Evolutionary conservation across 2,113 vertebrate species (phyloP), one percentile per base, ranked within the genome.

Genomic region (Toxotes jaculatrix): DNA sequence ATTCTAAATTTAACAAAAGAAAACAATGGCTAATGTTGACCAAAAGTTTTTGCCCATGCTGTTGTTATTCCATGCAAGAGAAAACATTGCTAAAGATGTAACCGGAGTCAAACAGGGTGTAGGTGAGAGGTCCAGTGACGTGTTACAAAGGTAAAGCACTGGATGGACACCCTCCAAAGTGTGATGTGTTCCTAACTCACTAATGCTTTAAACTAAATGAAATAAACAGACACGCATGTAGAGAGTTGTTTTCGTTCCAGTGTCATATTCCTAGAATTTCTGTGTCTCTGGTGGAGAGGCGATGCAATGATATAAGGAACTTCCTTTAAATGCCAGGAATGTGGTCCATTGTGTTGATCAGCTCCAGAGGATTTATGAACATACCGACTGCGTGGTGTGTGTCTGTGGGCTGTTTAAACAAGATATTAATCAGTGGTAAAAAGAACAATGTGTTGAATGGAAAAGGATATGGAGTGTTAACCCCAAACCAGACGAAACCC

Each of bases 361-460:
- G 88, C 91, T 93, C 91, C 76, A 76, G 90, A 95, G 94, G 89
- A 95, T 95, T 94, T 95, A 94, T 93, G 93, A 92, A 95, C 93
- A 86, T 73, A 69, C 83, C 84, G 89, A 91, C 56, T 61, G 89
- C 74, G 70, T 85, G 79, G 91, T 93, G 91, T 93, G 91, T 90
- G 94, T 94, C 90, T 94, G 89, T 80, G 79, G 83, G 80, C 95
- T 96, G 94, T 95, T 95, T 95, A 95, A 95, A 95, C 95, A 95
- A 95, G 94, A 95, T 95, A 93, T 95, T 95, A 94, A 95, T 95
- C 93, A 90, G 93, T 86, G 71, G 90, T 90, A 83, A 93, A 91
- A 82, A 83, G 89, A 95, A 96, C 94, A 96, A 95, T 95, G 92
- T 43, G 6, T 32, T 86, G 84, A 94, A 91, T 94, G 88, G 92